Conservation (phyloP, 2,113 vertebrate genomes). For the Macrotis lagotis region DNA sequence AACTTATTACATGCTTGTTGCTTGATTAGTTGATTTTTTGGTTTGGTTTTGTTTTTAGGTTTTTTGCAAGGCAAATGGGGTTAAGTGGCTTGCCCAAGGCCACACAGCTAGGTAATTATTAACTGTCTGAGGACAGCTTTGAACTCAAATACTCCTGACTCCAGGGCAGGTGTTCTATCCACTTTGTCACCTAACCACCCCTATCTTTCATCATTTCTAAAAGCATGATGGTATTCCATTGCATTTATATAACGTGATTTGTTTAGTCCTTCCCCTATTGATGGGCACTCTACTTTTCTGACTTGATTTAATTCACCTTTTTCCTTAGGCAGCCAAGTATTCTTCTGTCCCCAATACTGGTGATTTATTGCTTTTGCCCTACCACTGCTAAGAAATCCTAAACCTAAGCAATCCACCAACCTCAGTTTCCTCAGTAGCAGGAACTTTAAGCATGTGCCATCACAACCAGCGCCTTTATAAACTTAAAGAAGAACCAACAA, state of each 20-base stretch:
- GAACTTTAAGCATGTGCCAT: neutral
- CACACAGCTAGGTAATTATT: too few relatives aligned
- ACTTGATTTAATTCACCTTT: neutral
- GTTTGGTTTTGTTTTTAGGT: too few relatives aligned
- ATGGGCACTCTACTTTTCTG: neutral
- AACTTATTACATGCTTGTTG: neutral
- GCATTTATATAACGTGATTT: too few relatives aligned
- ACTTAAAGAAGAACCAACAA: too few relatives aligned
- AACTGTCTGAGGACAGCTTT: too few relatives aligned
- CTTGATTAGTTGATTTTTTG: neutral
- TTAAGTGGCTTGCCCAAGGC: too few relatives aligned
- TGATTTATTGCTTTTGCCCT: neutral
- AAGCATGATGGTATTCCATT: too few relatives aligned
- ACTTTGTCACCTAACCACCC: too few relatives aligned
- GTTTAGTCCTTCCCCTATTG: too few relatives aligned
- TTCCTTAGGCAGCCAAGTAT: neutral
- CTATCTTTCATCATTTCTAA: neutral
- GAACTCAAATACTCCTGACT: too few relatives aligned
- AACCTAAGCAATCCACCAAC: neutral
- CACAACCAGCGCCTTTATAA: neutral
- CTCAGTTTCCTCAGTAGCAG: neutral
- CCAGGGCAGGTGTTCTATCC: too few relatives aligned
- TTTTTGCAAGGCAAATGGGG: too few relatives aligned
- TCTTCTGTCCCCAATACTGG: neutral
- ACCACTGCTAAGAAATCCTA: neutral